phyloP scores from a whole-genome alignment of 2,888 invertebrate species.

The Andricus curvator region DNA sequence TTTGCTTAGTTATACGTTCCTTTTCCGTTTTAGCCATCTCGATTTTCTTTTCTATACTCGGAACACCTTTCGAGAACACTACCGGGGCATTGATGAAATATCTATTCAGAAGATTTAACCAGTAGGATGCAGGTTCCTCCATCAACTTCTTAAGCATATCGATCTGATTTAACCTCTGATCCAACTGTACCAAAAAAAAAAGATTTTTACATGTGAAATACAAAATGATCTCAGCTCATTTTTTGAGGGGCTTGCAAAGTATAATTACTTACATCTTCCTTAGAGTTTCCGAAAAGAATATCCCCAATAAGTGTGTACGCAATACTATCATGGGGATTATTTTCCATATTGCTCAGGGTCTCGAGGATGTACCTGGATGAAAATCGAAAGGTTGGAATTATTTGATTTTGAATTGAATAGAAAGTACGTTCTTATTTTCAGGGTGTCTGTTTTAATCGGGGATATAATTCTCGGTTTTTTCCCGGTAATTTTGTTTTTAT shows the following conservation, averaged over 20 bases:
- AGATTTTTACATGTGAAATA: constrained; percentile 3
- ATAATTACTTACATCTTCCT: constrained; percentile 83
- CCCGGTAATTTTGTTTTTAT: no score
- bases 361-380: constrained; percentile 83
- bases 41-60: constrained; percentile 83
- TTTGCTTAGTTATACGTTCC: constrained; percentile 84
- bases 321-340: constrained; percentile 87
- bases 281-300: constrained; percentile 88
- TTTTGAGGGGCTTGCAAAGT: background rate
- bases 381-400: no score
- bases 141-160: constrained; percentile 82
- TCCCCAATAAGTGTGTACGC: constrained; percentile 90
- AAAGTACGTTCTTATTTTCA: no score
- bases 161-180: constrained; percentile 85
- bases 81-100: constrained; percentile 84
- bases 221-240: background rate
- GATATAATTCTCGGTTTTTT: no score
- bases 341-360: constrained; percentile 86
- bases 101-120: constrained; percentile 84
- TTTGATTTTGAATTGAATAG: no score
- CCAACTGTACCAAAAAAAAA: constrained; percentile 79
- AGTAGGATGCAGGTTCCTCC: constrained; percentile 83
- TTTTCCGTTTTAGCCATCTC: constrained; percentile 87
- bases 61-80: constrained; percentile 83
- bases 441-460: no score